These are phyloP conservation scores for Apis mellifera DNA, from an alignment of 1,140 invertebrate genomes.

Conservation along the genomic window Amel_HAv3.1 CM009946.2:3693501-3694000, in stretches of 20 bases:
- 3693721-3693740: slow-evolving; percentile 4
- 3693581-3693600: slow-evolving; percentile 71
- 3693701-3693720: slow-evolving; percentile 55
- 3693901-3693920: slow-evolving; percentile 40
- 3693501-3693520: slow-evolving; percentile 99
- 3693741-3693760: slow-evolving; percentile 32
- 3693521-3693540: slow-evolving; percentile 75
- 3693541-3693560: neutral
- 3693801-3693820: too few relatives aligned
- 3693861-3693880: too few relatives aligned
- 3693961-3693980: slow-evolving; percentile 30
- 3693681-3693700: slow-evolving; percentile 68
- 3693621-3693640: slow-evolving; percentile 62
- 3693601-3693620: slow-evolving; percentile 47
- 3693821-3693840: neutral
- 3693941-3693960: slow-evolving; percentile 45
- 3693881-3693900: neutral
- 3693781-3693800: neutral
- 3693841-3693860: neutral
- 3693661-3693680: slow-evolving; percentile 33
- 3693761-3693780: slow-evolving; percentile 37
- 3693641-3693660: slow-evolving; percentile 37
- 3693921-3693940: slow-evolving; percentile 34
- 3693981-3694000: slow-evolving; percentile 33
- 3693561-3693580: slow-evolving; percentile 70